Evolutionary conservation across 2,888 invertebrate genomes (phyloP).

Genomic region (Eupithecia abbreviata): DNA sequence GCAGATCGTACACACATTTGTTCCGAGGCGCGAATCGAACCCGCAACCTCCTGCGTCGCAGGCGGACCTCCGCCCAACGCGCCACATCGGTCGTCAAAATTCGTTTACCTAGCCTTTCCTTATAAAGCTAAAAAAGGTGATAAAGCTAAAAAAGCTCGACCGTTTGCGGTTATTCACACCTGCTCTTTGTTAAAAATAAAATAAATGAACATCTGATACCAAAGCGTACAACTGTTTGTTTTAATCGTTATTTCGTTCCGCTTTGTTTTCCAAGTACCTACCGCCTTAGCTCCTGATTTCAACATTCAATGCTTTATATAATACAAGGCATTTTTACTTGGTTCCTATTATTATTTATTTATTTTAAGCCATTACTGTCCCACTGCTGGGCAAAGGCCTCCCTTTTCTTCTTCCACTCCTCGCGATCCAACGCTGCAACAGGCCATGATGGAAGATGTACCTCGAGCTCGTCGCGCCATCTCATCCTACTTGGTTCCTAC

Average conservation of each 20-base stretch:
- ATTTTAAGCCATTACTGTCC: too few species aligned
- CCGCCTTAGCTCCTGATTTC: not conserved
- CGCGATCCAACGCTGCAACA: too few species aligned
- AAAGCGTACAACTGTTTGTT: not conserved
- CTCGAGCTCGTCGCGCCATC: too few species aligned
- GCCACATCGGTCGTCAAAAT: too few species aligned
- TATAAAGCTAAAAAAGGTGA: not conserved
- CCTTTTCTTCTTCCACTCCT: too few species aligned
- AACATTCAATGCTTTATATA: not conserved
- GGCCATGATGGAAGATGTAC: too few species aligned
- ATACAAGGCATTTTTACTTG: not conserved
- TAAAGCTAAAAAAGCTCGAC: not conserved
- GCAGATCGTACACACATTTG: too few species aligned
- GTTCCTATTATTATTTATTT: too few species aligned
- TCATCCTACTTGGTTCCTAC: not conserved
- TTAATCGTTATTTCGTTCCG: not conserved
- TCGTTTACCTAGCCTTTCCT: not conserved
- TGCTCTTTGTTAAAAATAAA: constrained; percentile 7
- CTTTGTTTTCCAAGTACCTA: not conserved
- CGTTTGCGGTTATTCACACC: constrained; percentile 7
- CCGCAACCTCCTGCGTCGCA: too few species aligned
- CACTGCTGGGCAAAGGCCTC: too few species aligned
- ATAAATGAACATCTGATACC: not conserved
- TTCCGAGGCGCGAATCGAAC: too few species aligned
- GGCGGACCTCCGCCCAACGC: too few species aligned